A percentile compares a stretch with the other conserved stretches of the same genome.
Evolutionary conservation across 2,797 vertebrate species (phyloP).

Genomic region (Varecia variegata): DNA sequence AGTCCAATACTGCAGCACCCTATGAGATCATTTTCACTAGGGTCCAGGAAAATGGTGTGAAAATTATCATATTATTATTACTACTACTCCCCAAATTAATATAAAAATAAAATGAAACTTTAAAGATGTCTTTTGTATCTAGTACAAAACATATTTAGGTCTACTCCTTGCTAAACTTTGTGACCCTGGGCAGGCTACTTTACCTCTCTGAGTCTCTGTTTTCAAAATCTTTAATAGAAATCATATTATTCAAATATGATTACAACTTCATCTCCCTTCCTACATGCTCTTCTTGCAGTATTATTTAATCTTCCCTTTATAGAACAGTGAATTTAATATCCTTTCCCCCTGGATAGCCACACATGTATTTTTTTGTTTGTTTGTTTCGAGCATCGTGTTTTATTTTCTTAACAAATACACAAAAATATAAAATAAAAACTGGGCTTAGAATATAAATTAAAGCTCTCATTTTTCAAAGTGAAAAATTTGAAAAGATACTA

Average conservation of each 20-base stretch:
- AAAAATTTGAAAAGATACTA: slow-evolving; percentile 16
- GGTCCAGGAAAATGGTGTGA: neutral
- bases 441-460: neutral
- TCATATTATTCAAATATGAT: neutral
- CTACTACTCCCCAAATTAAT: neutral
- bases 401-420: slow-evolving; percentile 29
- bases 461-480: slow-evolving; percentile 8
- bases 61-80: neutral
- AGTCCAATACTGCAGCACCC: neutral
- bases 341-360: neutral
- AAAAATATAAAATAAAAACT: neutral
- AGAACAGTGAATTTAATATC: neutral
- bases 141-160: neutral
- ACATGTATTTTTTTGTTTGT: neutral
- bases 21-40: neutral
- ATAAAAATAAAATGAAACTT: neutral
- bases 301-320: neutral
- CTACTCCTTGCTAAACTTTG: neutral
- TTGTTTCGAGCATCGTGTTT: slow-evolving; percentile 36
- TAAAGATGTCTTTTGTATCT: neutral
- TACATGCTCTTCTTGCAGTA: neutral
- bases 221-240: neutral
- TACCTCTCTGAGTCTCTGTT: neutral
- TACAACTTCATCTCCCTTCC: neutral
- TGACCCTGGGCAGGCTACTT: neutral